phyloP scores from a whole-genome alignment of 2,888 invertebrate species.

The Temnothorax unifasciatus region DNA sequence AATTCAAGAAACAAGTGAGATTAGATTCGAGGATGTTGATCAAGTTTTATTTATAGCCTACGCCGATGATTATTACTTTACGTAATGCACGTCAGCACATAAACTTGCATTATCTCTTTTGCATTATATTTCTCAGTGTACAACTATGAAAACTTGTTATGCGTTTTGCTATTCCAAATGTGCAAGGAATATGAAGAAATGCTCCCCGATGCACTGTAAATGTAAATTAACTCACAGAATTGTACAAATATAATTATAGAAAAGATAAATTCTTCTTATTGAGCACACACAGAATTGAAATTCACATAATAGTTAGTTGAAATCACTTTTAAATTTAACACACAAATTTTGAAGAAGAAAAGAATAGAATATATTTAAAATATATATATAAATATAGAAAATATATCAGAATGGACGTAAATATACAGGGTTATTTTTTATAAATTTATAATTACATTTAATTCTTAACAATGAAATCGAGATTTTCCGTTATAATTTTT shows the following conservation, averaged over 20 bases:
- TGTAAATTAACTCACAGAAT: not conserved
- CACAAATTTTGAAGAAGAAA: not conserved
- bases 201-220: not conserved
- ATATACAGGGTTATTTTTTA: not conserved
- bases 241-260: not conserved
- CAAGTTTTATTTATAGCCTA: not conserved
- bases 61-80: not conserved
- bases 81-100: too few relatives aligned
- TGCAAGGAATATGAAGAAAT: not conserved
- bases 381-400: not conserved
- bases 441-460: not conserved
- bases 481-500: not conserved
- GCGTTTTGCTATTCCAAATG: not conserved
- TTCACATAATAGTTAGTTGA: not conserved
- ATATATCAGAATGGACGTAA: not conserved
- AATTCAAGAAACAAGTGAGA: not conserved
- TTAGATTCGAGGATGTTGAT: not conserved
- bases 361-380: not conserved
- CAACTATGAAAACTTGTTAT: not conserved
- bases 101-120: not conserved
- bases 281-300: not conserved
- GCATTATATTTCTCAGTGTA: not conserved
- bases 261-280: not conserved
- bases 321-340: not conserved
- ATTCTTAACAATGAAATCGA: not conserved